Conservation (phyloP, 2,113 vertebrate genomes). For the Psephotus haematonotus region DNA sequence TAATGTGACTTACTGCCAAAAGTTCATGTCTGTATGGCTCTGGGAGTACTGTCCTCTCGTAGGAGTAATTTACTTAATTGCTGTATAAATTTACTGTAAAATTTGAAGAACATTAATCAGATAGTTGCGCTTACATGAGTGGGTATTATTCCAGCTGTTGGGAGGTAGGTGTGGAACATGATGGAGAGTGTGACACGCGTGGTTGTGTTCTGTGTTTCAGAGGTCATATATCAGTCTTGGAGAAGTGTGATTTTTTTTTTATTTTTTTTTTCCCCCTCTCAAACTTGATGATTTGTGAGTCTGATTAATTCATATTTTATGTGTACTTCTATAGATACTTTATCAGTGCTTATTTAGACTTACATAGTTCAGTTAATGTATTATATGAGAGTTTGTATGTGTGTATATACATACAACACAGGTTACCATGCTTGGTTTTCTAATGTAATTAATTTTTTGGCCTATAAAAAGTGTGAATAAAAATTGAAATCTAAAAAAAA, state of each 20-base stretch:
- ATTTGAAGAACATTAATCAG: neutral
- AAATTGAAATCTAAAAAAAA: neutral
- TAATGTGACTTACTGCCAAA: neutral
- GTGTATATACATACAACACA: neutral
- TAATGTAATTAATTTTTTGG: neutral
- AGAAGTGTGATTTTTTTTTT: neutral
- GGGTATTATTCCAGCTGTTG: neutral
- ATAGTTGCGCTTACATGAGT: neutral
- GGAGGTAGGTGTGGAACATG: neutral
- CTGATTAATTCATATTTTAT: neutral
- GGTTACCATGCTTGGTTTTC: neutral
- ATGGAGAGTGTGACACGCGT: accelerated
- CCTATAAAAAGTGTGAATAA: neutral
- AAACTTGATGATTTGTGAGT: neutral
- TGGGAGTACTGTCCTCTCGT: neutral
- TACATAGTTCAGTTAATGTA: neutral
- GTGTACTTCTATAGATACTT: neutral
- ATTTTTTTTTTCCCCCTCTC: too few species aligned
- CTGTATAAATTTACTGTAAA: neutral
- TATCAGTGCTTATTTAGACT: neutral
- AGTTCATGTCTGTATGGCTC: neutral
- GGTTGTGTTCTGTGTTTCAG: neutral
- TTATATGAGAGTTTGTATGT: neutral
- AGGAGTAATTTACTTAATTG: neutral
- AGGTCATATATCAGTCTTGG: neutral